These are phyloP conservation scores for Crypturellus undulatus DNA, from an alignment of 2,113 vertebrate species.

Conservation along the genomic window DNA sequence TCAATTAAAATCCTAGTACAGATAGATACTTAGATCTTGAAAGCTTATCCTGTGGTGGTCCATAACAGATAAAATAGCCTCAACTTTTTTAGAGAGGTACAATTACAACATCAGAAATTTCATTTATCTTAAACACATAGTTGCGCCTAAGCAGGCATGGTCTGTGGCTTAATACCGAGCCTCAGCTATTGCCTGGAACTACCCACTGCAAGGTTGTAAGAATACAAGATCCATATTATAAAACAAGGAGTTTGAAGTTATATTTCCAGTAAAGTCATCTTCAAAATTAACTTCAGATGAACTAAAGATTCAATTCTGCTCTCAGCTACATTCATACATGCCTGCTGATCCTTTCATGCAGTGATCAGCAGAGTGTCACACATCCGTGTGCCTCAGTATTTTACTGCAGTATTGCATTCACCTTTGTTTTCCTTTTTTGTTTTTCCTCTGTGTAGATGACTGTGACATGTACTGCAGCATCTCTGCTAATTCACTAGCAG, in stretches of 20 bases:
- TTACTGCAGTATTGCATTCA: background rate
- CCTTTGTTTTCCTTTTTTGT: background rate
- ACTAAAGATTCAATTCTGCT: background rate
- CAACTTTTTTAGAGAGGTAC: background rate
- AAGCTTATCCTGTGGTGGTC: fast-evolving
- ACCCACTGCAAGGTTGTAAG: background rate
- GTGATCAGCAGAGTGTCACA: background rate
- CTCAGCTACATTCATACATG: fast-evolving
- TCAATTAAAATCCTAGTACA: background rate
- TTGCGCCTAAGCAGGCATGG: background rate
- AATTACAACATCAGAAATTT: background rate
- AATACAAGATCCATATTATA: background rate
- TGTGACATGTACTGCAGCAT: background rate
- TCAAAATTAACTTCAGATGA: background rate
- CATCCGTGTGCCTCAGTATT: background rate
- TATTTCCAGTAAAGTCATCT: background rate
- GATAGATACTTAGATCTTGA: background rate
- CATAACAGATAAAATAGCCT: background rate
- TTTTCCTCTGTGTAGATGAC: background rate
- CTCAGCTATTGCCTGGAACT: background rate
- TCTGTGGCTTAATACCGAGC: background rate
- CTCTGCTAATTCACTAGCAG: background rate
- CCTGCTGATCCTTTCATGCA: background rate
- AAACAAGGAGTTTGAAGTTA: background rate
- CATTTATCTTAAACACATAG: background rate